Base-by-base conservation (phyloP, 2,888 invertebrate genomes). In the Polia nebulosa region DNA sequence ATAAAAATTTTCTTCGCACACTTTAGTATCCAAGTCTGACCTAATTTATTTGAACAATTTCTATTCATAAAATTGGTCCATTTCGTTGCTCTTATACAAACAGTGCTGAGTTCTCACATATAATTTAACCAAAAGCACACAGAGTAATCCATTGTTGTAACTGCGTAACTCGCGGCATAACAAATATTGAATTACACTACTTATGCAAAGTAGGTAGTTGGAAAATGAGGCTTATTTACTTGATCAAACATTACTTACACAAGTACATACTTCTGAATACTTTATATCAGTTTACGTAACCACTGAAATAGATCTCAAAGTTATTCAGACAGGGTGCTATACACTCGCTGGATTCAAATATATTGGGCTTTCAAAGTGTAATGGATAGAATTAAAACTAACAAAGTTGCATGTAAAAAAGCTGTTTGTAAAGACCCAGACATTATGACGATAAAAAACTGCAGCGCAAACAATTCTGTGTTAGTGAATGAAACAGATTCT, bases 101-200 rank as follows among this genome's bases (percentile, higher is more conserved):
- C 49, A 66, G 34, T 22, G 25, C 41, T 17, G 34, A 39, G 32
- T 63, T 57, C 63, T 47, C 41, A 78, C 29, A 45, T 53, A 59
- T 45, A 32, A 34, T 44, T 45, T 53, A 57, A 34, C 41, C 39
- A 60, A 36, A 65, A 52, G 49, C 29, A 76, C n/a, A 76, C 69
- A 66, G 3, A 55, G 45, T 73, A 41, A 79, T 78, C 68, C 47
- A 44, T n/a, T 57, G 53, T 73, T 32, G 36, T 49, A 67, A 39
- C 53, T 36, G 29, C 55, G 69, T 76, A 70, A 64, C 53, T 61
- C 59, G 47, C n/a, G 47, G 11, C 32, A 55, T 17, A 53, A 27
- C 58, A 76, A 82, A 80, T 80, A 80, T 83, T 82, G 65, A 71
- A 58, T 59, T 71, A 79, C 15, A 75, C 61, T 55, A 47, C 63